phyloP scores from a whole-genome alignment of 2,888 invertebrate genomes.

The Heliconius ethilla region DNA sequence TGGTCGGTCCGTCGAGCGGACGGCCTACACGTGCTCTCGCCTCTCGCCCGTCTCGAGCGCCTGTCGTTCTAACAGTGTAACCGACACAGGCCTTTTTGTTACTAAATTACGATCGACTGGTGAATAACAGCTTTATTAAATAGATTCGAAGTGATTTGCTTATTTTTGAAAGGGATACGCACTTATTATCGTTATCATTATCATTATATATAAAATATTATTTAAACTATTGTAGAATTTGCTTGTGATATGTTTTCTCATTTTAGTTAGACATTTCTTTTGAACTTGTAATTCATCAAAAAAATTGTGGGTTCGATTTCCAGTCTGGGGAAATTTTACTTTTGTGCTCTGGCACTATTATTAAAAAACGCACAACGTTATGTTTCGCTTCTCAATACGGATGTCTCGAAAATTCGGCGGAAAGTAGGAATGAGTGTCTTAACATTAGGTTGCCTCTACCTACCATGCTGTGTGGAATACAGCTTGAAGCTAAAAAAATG shows the following conservation, averaged over 20 bases:
- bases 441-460: too few species aligned
- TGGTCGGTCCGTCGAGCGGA: conserved; percentile 46
- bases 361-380: too few species aligned
- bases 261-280: neutral
- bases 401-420: too few species aligned
- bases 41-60: conserved; percentile 9
- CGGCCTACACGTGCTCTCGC: conserved; percentile 53
- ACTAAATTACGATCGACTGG: conserved; percentile 31
- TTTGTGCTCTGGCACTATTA: too few species aligned
- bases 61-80: conserved; percentile 39
- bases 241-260: neutral
- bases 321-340: too few species aligned
- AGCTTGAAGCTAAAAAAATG: neutral
- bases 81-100: conserved; percentile 42
- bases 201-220: neutral
- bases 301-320: neutral
- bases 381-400: too few species aligned
- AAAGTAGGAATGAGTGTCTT: too few species aligned
- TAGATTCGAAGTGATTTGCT: conserved; percentile 24
- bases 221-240: neutral
- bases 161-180: conserved; percentile 18
- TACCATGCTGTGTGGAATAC: too few species aligned
- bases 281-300: neutral
- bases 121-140: conserved; percentile 38
- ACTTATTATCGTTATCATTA: conserved; percentile 2